Evolutionary conservation across 2,888 invertebrate species (phyloP).

Genomic region (Brachylomia viminalis): DNA sequence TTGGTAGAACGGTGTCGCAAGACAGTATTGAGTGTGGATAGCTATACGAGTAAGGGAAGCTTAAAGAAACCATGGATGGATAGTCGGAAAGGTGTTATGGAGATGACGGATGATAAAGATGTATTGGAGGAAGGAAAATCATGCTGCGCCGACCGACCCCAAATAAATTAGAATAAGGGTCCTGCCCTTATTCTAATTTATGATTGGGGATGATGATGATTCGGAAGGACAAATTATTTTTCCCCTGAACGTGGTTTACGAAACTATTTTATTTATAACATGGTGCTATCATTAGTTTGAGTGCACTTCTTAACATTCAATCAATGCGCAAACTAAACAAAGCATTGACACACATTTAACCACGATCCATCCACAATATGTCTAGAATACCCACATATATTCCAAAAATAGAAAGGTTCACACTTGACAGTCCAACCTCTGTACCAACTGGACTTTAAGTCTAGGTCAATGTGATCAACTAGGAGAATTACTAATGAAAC

Average conservation of each 20-base stretch:
- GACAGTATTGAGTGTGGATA: not conserved
- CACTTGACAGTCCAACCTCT: constrained; percentile 30
- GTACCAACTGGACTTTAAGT: constrained; percentile 37
- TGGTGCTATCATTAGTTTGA: not conserved
- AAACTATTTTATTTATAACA: too few relatives aligned
- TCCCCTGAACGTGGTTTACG: too few relatives aligned
- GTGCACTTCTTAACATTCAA: not conserved
- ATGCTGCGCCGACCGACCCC: not conserved
- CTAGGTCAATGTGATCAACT: constrained; percentile 65
- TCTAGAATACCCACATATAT: not conserved
- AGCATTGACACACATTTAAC: not conserved
- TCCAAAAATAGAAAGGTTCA: constrained; percentile 45
- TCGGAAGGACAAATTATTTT: too few relatives aligned
- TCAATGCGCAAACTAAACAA: too few relatives aligned
- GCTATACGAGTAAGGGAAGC: not conserved
- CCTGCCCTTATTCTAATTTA: too few relatives aligned
- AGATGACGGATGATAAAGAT: not conserved
- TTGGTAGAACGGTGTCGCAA: not conserved
- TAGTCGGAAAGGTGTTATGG: not conserved
- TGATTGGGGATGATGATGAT: too few relatives aligned
- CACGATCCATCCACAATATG: not conserved
- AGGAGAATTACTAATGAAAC: constrained; percentile 33
- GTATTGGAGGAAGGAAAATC: not conserved
- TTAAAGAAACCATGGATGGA: not conserved
- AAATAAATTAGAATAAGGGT: not conserved